Evolutionary conservation across 2,888 invertebrate genomes (phyloP).

Genomic region (Limnephilus auricula): DNA sequence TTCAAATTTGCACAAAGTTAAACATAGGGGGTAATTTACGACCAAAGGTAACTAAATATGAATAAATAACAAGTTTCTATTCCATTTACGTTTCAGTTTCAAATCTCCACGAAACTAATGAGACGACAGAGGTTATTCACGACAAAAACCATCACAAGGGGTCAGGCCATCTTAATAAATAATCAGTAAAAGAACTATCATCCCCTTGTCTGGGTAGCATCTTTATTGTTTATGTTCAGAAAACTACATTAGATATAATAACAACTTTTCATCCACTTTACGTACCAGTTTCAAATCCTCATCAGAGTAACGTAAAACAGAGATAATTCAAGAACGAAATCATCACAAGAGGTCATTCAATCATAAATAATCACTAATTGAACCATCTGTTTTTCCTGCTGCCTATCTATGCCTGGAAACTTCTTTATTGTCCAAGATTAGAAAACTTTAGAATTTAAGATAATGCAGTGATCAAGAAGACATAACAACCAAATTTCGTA

Average conservation of each 20-base stretch:
- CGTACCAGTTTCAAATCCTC: too few species aligned
- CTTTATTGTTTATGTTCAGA: too few species aligned
- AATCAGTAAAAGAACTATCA: too few species aligned
- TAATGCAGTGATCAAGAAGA: neutral
- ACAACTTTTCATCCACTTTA: too few species aligned
- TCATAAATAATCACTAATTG: neutral
- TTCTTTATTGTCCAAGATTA: neutral
- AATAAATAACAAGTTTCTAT: neutral
- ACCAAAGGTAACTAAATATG: too few species aligned
- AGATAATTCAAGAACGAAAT: neutral
- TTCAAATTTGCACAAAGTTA: neutral
- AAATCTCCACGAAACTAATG: neutral
- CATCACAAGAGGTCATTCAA: neutral
- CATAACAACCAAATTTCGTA: neutral
- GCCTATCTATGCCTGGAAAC: neutral
- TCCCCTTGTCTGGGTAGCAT: too few species aligned
- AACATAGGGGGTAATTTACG: neutral
- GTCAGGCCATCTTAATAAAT: too few species aligned
- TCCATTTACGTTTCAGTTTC: neutral
- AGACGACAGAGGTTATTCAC: too few species aligned
- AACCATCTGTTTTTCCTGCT: neutral
- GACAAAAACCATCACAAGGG: too few species aligned
- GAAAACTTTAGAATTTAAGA: neutral
- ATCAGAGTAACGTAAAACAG: neutral
- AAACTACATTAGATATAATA: too few species aligned